phyloP scores from a whole-genome alignment of 30 jellyfish, hydroid and myxozoan species.

The Aurelia coerulea region DNA sequence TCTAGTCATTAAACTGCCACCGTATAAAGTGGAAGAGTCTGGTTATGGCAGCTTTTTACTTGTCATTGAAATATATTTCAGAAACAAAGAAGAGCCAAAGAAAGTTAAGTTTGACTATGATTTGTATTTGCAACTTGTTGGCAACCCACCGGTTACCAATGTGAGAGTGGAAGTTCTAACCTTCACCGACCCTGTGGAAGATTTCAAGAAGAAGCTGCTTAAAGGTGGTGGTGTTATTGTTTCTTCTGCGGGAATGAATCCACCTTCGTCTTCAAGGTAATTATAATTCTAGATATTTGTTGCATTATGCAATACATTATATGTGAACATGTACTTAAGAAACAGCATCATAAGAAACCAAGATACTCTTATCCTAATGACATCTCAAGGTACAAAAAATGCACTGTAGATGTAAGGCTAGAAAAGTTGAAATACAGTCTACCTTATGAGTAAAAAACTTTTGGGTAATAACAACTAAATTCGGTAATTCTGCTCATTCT shows the following conservation, averaged over 20 bases:
- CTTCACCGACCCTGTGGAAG: slow-evolving; percentile 92
- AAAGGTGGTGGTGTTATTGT: slow-evolving; percentile 95
- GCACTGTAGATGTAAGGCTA: no score
- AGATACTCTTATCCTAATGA: no score
- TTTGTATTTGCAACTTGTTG: slow-evolving; percentile 83
- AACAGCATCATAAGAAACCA: no score
- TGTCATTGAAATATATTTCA: slow-evolving; percentile 87
- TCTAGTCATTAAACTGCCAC: slow-evolving; percentile 93
- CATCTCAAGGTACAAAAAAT: no score
- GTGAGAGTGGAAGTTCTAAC: slow-evolving; percentile 91
- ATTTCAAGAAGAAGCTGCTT: slow-evolving; percentile 84
- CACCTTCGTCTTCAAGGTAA: slow-evolving; percentile 68
- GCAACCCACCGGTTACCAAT: slow-evolving; percentile 94
- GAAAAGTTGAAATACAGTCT: no score
- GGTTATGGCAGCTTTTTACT: slow-evolving; percentile 95
- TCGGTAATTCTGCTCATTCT: no score
- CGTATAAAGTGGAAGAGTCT: slow-evolving; percentile 96
- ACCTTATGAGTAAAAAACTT: no score
- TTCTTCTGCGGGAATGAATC: slow-evolving; percentile 59
- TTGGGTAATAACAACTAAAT: no score
- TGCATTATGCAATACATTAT: no score
- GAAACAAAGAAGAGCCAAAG: slow-evolving; percentile 96
- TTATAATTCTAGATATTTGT: background rate
- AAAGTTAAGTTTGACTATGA: slow-evolving; percentile 90
- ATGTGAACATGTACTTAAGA: no score